Evolutionary conservation across 1,140 invertebrate genomes (phyloP).

Genomic region (Vanessa tameamea): DNA sequence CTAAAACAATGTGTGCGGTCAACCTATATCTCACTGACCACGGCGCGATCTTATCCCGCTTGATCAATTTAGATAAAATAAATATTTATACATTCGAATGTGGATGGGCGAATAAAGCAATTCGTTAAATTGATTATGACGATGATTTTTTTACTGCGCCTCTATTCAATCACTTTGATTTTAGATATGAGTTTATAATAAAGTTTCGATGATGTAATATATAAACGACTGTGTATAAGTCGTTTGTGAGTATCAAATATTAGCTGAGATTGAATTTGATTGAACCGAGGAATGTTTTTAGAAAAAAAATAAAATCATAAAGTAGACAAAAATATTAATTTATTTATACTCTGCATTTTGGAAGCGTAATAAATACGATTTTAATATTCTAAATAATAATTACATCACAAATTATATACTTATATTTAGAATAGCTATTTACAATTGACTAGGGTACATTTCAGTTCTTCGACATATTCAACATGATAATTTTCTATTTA

Average conservation of each 20-base stretch:
- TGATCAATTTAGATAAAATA: constrained; percentile 81
- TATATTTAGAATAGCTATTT: constrained; percentile 68
- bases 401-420: constrained; percentile 79
- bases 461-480: constrained; percentile 74
- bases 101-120: constrained; percentile 75
- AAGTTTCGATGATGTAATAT: constrained; percentile 30
- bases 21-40: constrained; percentile 60
- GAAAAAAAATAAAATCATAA: constrained; percentile 55
- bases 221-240: constrained; percentile 16
- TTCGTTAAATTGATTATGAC: constrained; percentile 77
- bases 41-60: constrained; percentile 74
- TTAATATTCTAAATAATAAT: constrained; percentile 75
- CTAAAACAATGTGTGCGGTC: constrained; percentile 25
- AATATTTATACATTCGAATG: constrained; percentile 78
- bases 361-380: constrained; percentile 81
- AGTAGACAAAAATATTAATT: constrained; percentile 78
- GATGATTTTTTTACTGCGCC: constrained; percentile 53
- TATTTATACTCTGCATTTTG: constrained; percentile 77
- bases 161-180: constrained; percentile 41
- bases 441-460: constrained; percentile 80
- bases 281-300: not conserved
- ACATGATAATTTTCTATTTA: constrained; percentile 54
- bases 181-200: constrained; percentile 40
- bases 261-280: not conserved
- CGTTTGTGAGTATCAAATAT: not conserved